Conservation (phyloP, 2,888 invertebrate genomes). For the Andrena flavipes region DNA sequence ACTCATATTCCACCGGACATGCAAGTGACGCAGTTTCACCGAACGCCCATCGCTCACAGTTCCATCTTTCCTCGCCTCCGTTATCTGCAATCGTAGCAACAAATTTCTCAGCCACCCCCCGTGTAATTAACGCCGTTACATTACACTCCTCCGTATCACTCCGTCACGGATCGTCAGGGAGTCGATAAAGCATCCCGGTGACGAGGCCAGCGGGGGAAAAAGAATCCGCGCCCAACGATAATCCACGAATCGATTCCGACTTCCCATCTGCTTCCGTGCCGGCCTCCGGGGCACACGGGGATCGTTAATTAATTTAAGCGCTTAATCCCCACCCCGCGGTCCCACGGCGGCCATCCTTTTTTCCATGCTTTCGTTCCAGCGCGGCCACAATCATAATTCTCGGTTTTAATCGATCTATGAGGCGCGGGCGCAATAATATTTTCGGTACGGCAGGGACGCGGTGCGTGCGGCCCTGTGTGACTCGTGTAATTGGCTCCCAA, state of each 20-base stretch:
- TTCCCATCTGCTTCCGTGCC: conserved; percentile 63
- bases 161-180: conserved; percentile 7
- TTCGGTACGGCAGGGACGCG: conserved; percentile 71
- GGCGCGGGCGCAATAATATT: conserved; percentile 78
- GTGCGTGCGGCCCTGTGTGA: conserved; percentile 84
- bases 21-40: no score
- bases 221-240: conserved; percentile 17
- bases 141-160: not conserved
- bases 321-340: conserved; percentile 63
- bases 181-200: conserved; percentile 41
- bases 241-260: conserved; percentile 55
- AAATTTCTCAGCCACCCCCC: not conserved
- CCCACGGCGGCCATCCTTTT: conserved; percentile 36
- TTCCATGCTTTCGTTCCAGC: conserved; percentile 61
- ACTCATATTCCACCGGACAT: no score
- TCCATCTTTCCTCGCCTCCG: not conserved
- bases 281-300: conserved; percentile 18
- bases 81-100: no score
- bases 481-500: conserved; percentile 85
- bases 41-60: no score
- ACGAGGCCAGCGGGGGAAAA: not conserved
- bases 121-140: conserved; percentile 16
- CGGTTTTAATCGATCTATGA: conserved; percentile 80
- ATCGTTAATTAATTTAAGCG: conserved; percentile 79
- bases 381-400: conserved; percentile 77